These are phyloP conservation scores for Pyrgus malvae DNA, from an alignment of 2,888 invertebrate genomes.

Conservation along the genomic window DNA sequence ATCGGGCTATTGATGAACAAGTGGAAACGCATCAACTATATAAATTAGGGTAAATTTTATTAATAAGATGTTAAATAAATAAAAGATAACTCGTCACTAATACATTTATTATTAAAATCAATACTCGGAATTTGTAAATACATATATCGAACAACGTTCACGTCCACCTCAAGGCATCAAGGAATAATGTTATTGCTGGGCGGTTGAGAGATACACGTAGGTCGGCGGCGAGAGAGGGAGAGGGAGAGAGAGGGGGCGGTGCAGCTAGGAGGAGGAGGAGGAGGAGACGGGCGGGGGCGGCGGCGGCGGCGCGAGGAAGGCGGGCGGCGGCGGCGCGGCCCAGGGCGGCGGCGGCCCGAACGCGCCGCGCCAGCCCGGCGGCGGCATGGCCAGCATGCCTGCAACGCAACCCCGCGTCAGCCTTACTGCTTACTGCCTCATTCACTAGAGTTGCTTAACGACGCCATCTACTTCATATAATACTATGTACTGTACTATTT, in stretches of 20 bases:
- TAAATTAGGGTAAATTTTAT: no score
- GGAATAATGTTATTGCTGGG: neutral
- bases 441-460: no score
- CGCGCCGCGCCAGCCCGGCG: conserved; percentile 46
- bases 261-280: conserved; percentile 49
- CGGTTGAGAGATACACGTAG: neutral
- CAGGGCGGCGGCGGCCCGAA: conserved; percentile 56
- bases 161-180: neutral
- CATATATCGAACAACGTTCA: neutral
- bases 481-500: no score
- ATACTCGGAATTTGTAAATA: neutral
- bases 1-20: no score
- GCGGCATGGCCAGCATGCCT: conserved; percentile 60
- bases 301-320: conserved; percentile 72
- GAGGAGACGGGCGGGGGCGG: conserved; percentile 67
- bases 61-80: no score
- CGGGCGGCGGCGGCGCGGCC: conserved; percentile 67
- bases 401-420: conserved; percentile 22
- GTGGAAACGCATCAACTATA: no score
- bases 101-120: neutral
- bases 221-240: neutral
- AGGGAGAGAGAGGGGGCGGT: neutral
- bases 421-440: no score
- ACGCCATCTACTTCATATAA: no score
- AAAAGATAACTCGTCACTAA: neutral